Evolutionary conservation across 2,888 invertebrate genomes (phyloP).

Genomic region (Agelastica alni): DNA sequence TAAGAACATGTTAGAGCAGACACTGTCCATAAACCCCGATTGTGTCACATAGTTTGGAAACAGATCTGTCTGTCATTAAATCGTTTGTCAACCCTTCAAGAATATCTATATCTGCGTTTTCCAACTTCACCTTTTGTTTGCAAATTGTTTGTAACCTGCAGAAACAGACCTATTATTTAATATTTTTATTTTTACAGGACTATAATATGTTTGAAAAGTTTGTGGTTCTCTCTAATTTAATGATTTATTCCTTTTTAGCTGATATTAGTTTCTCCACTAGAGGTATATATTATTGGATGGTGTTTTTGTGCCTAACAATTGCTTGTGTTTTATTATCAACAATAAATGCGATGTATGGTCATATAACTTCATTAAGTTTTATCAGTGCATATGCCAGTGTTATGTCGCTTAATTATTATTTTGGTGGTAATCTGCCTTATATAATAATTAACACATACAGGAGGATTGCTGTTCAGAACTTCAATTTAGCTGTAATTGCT

Average conservation of each 20-base stretch:
- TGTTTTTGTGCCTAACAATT: conserved; percentile 57
- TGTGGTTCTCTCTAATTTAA: too few species aligned
- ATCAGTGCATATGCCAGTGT: conserved; percentile 68
- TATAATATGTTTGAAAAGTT: too few species aligned
- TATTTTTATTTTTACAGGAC: too few species aligned
- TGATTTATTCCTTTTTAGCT: conserved; percentile 61
- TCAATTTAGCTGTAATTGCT: conserved; percentile 62
- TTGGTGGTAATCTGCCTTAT: conserved; percentile 69
- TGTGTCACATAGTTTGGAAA: too few species aligned
- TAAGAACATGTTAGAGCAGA: too few species aligned
- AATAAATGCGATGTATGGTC: conserved; percentile 60
- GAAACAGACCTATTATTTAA: too few species aligned
- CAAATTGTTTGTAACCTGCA: too few species aligned
- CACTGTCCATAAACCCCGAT: too few species aligned
- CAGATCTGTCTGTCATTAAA: too few species aligned
- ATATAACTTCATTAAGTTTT: conserved; percentile 66
- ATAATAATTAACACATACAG: conserved; percentile 70
- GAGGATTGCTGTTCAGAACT: conserved; percentile 64
- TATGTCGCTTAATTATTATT: conserved; percentile 67
- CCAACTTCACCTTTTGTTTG: too few species aligned
- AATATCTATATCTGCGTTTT: too few species aligned
- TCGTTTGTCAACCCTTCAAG: too few species aligned
- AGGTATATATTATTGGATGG: conserved; percentile 67
- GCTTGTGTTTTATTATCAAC: conserved; percentile 48
- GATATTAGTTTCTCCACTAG: conserved; percentile 56